Base-by-base conservation (phyloP, 1,140 invertebrate species). In the Sarcophaga bullata region DNA sequence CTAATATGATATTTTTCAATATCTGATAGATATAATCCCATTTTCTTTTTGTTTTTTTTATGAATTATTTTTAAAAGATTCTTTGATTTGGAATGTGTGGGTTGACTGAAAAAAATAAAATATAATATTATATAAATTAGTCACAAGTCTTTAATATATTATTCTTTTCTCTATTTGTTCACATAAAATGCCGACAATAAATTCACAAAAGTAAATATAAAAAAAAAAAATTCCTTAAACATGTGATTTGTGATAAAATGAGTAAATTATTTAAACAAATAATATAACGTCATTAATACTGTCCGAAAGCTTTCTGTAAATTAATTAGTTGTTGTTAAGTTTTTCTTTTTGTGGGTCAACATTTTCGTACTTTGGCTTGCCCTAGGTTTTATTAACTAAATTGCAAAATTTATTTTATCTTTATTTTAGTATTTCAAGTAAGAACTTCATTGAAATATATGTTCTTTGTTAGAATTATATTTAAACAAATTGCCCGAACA, bases 241-340 rank as follows among this genome's bases (percentile, higher is more conserved):
- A 68, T 68, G 62, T 68, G 62, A 68, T 68, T 58, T n/a, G 54
- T n/a, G 13, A 7, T 68, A 7, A 19, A 19, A 19, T 19, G 8
- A 19, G 62, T 68, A 19, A 68, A 68, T 68, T 68, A 68, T 68
- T 68, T 68, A 68, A 68, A 68, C 19, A 68, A 68, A 68, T 68
- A 58, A 68, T 19, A 17, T 9, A 68, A 68, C 62, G 62, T 68
- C 62, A 68, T 68, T 19, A 68, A 19, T 8, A 19, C 17, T 25
- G 25, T 37, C 25, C 25, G 25, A 37, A 37, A 37, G 25, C 25
- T 37, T 37, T 37, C 25, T 37, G 25, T 37, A 37, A 37, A 37
- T 37, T 37, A 37, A 37, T 1, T 4, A 37, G 25, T 37, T 37
- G 25, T 37, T 37, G 25, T 10, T 6, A 1, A 52, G 50, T 52